Base-by-base conservation (phyloP, 2,888 invertebrate species). In the Athrips mouffetella region DNA sequence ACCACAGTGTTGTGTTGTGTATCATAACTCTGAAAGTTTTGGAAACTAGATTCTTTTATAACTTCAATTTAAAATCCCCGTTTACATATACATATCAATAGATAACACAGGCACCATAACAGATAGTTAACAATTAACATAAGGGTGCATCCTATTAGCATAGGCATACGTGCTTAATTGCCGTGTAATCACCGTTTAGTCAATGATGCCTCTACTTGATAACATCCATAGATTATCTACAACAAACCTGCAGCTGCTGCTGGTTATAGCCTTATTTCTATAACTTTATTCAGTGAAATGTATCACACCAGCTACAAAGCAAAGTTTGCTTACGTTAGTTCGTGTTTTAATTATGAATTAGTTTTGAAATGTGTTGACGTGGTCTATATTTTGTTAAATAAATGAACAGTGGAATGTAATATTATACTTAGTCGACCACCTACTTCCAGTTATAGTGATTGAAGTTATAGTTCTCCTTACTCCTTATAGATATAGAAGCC, bases 101-200 rank as follows among this genome's bases (percentile, higher is more conserved):
- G 44, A 44, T 39, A 27, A 20, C 20, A 11, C 11, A 4, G 18
- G 15, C 11, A 16, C 10, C 37, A 20, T 18, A 44, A 48, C 51
- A 51, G 64, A 67, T 68, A 66, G 67, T 66, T 65, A 57, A 55
- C 60, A 70, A 73, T 76, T 73, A 73, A 59, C 63, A 65, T 66
- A 62, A 76, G 85, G 85, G 85, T 85, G 83, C 83, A 84, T 84
- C 75, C 70, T 61, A 85, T 85, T 84, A 83, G 56, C 66, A 10
- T 49, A 52, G 59, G 63, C 66, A 65, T 63, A 63, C 62, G 66
- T 57, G 69, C 63, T 70, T 82, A 82, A 83, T 80, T 78, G 73
- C 67, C 82, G 77, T 83, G 67, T 83, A 84, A 86, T 83, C 58
- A 67, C 57, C 78, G 69, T 74, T 82, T 79, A 80, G 73, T 74